Conservation (phyloP, 2,113 vertebrate genomes). For the Nothoprocta pentlandii region DNA sequence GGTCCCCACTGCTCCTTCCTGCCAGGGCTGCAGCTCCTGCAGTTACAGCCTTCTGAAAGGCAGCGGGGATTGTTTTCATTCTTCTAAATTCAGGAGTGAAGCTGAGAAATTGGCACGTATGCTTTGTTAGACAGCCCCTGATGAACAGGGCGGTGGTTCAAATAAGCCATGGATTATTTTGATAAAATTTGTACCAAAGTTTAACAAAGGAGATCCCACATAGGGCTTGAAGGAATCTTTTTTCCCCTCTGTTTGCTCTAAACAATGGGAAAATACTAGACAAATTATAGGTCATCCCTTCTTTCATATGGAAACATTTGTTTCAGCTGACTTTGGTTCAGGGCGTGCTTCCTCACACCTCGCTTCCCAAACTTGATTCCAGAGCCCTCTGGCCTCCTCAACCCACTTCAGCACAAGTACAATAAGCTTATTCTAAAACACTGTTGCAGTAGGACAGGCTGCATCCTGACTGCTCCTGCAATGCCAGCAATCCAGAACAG, state of each 20-base stretch:
- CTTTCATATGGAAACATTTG: background rate
- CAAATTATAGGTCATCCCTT: background rate
- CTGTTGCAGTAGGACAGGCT: background rate
- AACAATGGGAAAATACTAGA: background rate
- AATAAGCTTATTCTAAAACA: background rate
- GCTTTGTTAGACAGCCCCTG: background rate
- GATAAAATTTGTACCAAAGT: background rate
- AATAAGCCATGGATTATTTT: background rate
- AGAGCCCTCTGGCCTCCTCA: background rate
- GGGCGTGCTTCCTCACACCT: background rate
- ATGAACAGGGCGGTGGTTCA: background rate
- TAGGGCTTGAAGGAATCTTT: background rate
- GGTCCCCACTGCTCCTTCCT: background rate
- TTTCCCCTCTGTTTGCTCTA: background rate
- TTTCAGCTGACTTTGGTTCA: background rate
- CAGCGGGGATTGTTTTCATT: background rate
- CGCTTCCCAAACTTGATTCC: background rate
- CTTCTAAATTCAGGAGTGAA: background rate
- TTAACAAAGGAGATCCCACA: background rate
- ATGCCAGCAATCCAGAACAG: background rate
- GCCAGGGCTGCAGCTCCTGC: background rate
- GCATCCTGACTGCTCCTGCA: background rate
- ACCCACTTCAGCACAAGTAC: background rate
- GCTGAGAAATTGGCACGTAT: background rate
- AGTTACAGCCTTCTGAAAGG: background rate